Evolutionary conservation across 2,797 vertebrate genomes (phyloP).

Genomic region (Acipenser ruthenus): DNA sequence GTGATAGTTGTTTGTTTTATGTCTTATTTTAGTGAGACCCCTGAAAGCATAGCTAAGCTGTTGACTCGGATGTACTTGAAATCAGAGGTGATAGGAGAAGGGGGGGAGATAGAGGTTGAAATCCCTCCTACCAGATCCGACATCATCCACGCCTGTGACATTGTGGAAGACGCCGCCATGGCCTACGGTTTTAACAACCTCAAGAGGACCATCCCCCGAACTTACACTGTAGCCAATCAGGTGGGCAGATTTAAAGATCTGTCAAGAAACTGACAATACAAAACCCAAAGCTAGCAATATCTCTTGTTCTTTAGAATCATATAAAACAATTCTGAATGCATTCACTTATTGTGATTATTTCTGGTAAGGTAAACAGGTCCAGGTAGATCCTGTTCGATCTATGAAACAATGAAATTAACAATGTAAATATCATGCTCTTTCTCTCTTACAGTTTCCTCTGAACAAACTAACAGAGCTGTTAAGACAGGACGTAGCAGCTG

Average conservation of each 20-base stretch:
- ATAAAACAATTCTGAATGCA: too few species aligned
- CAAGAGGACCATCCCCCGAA: slow-evolving; percentile 74
- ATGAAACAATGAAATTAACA: too few species aligned
- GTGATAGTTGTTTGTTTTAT: too few species aligned
- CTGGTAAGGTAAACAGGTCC: too few species aligned
- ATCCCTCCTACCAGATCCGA: slow-evolving; percentile 91
- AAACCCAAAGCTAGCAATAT: too few species aligned
- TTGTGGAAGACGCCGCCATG: slow-evolving; percentile 95
- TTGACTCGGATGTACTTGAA: slow-evolving; percentile 91
- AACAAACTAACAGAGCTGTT: slow-evolving; percentile 90
- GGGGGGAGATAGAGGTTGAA: slow-evolving; percentile 78
- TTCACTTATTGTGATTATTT: too few species aligned
- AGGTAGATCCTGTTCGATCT: too few species aligned
- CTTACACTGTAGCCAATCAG: slow-evolving; percentile 93
- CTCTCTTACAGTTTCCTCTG: slow-evolving; percentile 69
- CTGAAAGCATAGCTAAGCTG: slow-evolving; percentile 76
- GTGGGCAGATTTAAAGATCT: slow-evolving; percentile 43
- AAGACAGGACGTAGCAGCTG: slow-evolving; percentile 79
- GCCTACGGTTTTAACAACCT: slow-evolving; percentile 98
- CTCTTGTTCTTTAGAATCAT: too few species aligned
- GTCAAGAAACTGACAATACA: too few species aligned
- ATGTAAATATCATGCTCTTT: too few species aligned
- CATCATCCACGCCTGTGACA: slow-evolving; percentile 92
- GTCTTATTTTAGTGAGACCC: slow-evolving; percentile 68
- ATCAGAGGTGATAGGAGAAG: slow-evolving; percentile 65